Evolutionary conservation across 2,888 invertebrate genomes (phyloP).

Genomic region (Eustalomyia histrio): DNA sequence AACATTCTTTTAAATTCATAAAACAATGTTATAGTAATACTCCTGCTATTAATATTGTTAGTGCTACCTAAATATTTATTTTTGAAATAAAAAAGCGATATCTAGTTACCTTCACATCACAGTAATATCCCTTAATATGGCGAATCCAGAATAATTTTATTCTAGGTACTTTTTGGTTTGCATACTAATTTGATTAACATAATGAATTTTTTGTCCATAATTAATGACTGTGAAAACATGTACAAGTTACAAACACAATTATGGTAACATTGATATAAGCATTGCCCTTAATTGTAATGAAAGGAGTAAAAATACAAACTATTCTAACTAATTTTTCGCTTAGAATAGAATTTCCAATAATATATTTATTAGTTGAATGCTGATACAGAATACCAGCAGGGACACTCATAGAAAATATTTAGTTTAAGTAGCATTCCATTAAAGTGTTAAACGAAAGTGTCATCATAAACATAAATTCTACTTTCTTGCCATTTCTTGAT

Average conservation of each 20-base stretch:
- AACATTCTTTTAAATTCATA: too few species aligned
- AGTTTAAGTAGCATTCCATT: background rate
- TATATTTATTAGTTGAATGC: constrained; percentile 62
- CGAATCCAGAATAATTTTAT: constrained; percentile 12
- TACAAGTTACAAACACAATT: constrained; percentile 54
- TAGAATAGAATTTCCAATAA: constrained; percentile 52
- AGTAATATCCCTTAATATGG: constrained; percentile 28
- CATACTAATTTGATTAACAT: constrained; percentile 63
- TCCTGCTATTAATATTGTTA: too few species aligned
- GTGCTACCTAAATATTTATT: too few species aligned
- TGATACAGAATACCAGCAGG: background rate
- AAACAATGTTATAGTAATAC: too few species aligned
- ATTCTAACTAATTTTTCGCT: constrained; percentile 53
- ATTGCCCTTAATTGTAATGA: constrained; percentile 53
- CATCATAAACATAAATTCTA: too few species aligned
- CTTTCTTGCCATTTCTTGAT: too few species aligned
- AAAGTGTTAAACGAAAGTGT: too few species aligned
- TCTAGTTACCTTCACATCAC: too few species aligned
- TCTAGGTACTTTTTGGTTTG: constrained; percentile 59
- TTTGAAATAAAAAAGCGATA: too few species aligned
- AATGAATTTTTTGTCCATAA: constrained; percentile 55
- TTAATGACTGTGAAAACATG: constrained; percentile 66
- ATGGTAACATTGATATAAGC: constrained; percentile 20
- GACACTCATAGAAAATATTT: background rate
- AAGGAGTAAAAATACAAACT: background rate